Base-by-base conservation (phyloP, 37 sponge, comb jelly and placozoan genomes). In the Amphimedon queenslandica region DNA sequence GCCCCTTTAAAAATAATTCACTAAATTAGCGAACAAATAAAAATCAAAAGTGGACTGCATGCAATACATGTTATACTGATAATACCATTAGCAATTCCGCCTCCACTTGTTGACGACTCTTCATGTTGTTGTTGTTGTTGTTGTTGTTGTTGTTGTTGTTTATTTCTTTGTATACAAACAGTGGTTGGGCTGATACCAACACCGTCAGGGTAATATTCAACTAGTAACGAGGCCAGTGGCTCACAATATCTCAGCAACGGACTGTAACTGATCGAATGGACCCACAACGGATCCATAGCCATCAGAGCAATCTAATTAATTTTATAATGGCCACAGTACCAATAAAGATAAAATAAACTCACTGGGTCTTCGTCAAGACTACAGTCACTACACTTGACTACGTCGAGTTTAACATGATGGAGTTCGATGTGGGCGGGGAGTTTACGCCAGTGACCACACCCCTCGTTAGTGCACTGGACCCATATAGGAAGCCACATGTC, bases 111-210 rank as follows among this genome's bases (percentile, higher is more conserved):
- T n/a, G n/a, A n/a, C n/a, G n/a, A n/a, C n/a, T n/a, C n/a, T n/a
- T n/a, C n/a, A n/a, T n/a, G n/a, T n/a, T n/a, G n/a, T n/a, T n/a
- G n/a, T n/a, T n/a, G n/a, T n/a, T n/a, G n/a, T n/a, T n/a, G n/a
- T n/a, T n/a, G n/a, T n/a, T n/a, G n/a, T n/a, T n/a, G n/a, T n/a
- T n/a, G n/a, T n/a, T n/a, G n/a, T n/a, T 47, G 13, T 47, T 13
- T 47, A 8, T 47, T 47, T 13, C 53, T 47, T 47, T 47, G 33
- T 23, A 21, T 1, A 76, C 53, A 47, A 47, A 47, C 55, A 21
- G 72, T 60, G 64, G 71, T 36, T n/a, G 90, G 90, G 42, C 90
- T 89, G 38, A 90, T 85, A 6, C 91, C 91, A 39, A 90, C 91
- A 39, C 91, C 91, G 53, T 87, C 83, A 1, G 84, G 88, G 40